These are phyloP conservation scores for Aplochiton taeniatus DNA, from an alignment of 2,797 vertebrate genomes.

Conservation along the genomic window DNA sequence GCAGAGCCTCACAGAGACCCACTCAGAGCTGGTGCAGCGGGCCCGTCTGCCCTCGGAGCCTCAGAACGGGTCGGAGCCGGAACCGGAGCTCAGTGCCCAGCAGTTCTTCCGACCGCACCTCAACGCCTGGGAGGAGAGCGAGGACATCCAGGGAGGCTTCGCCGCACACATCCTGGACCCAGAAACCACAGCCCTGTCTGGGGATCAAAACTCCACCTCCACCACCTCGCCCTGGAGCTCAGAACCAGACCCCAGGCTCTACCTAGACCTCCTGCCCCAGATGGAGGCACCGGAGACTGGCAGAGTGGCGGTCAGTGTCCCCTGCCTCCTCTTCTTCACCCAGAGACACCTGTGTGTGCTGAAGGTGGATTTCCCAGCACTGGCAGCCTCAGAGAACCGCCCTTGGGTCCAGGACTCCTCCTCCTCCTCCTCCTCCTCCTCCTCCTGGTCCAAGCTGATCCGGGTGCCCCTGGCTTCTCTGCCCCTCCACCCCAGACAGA, in stretches of 20 bases:
- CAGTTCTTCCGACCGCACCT: slow-evolving; percentile 84
- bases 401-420: slow-evolving; percentile 38
- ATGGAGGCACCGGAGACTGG: slow-evolving; percentile 10
- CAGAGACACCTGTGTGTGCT: slow-evolving; percentile 84
- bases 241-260: slow-evolving; percentile 47
- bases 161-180: slow-evolving; percentile 77
- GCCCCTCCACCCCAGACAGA: slow-evolving; percentile 75
- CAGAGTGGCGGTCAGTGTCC: slow-evolving; percentile 65
- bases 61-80: slow-evolving; percentile 50
- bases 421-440: slow-evolving; percentile 4
- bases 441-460: slow-evolving; percentile 69
- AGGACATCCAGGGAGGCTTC: slow-evolving; percentile 81
- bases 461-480: slow-evolving; percentile 85
- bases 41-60: slow-evolving; percentile 44
- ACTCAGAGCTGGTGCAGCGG: slow-evolving; percentile 66
- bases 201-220: slow-evolving; percentile 24
- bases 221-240: slow-evolving; percentile 29
- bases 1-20: slow-evolving; percentile 79
- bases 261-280: slow-evolving; percentile 54
- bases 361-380: slow-evolving; percentile 81
- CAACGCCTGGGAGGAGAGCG: slow-evolving; percentile 83
- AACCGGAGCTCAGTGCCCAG: slow-evolving; percentile 54
- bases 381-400: slow-evolving; percentile 57
- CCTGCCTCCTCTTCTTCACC: slow-evolving; percentile 86
- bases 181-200: slow-evolving; percentile 42